Evolutionary conservation across 2,113 vertebrate genomes (phyloP).

Genomic region (Condylura cristata): DNA sequence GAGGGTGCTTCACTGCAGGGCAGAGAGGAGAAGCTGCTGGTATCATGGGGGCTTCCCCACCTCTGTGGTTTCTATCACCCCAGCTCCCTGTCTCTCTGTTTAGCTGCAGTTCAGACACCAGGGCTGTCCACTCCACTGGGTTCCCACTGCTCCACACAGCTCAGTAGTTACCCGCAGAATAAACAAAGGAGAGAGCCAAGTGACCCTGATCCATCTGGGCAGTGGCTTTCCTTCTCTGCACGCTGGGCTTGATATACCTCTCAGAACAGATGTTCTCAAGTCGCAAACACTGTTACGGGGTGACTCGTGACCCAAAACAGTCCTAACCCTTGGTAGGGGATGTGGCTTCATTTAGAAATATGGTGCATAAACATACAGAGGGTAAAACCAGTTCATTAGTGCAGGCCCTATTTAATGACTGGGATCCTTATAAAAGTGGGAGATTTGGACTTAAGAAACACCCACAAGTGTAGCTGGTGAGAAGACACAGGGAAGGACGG

Average conservation of each 20-base stretch:
- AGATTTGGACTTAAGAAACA: not conserved
- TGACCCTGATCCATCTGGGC: not conserved
- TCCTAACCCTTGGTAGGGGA: not conserved
- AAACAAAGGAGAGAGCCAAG: no score
- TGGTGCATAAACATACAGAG: not conserved
- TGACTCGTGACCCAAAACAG: not conserved
- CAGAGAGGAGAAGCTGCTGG: not conserved
- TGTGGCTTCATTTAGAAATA: not conserved
- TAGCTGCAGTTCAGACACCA: not conserved
- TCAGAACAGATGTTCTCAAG: not conserved
- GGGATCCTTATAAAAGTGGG: not conserved
- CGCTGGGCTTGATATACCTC: not conserved
- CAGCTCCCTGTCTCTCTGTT: not conserved
- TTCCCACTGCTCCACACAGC: not conserved
- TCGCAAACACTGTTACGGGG: no score
- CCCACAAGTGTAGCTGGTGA: not conserved
- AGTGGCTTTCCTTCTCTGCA: not conserved
- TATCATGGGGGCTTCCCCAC: no score
- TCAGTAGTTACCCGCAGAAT: not conserved
- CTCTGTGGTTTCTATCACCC: not conserved
- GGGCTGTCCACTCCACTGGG: not conserved
- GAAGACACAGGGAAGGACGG: not conserved
- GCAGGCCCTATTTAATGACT: not conserved
- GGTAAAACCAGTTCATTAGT: not conserved
- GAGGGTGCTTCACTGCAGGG: slow-evolving; percentile 87